A percentile compares a stretch with the other conserved stretches of the same genome.
Evolutionary conservation across 2,113 vertebrate genomes (phyloP).

Genomic region (Cavia aperea): DNA sequence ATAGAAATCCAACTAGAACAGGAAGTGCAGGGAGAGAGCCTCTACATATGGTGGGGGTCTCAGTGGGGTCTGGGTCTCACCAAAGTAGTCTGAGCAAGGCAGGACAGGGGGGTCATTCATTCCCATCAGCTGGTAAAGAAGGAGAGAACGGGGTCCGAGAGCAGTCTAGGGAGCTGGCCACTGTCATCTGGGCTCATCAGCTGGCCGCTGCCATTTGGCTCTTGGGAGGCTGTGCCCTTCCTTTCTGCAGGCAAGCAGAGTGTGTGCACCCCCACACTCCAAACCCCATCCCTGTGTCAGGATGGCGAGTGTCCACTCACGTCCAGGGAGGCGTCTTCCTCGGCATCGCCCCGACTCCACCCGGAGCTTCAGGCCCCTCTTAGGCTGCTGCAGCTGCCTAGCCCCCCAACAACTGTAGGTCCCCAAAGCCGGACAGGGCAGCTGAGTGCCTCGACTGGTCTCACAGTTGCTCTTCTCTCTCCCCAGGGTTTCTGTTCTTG

Average conservation of each 20-base stretch:
- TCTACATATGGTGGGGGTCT: too few species aligned
- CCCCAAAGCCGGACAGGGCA: neutral
- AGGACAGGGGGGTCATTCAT: neutral
- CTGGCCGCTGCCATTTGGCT: neutral
- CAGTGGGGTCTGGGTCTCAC: neutral
- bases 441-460: neutral
- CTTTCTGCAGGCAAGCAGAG: neutral
- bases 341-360: neutral
- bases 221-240: neutral
- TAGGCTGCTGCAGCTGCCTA: neutral
- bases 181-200: too few species aligned
- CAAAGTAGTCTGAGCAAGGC: neutral
- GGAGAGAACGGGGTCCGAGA: neutral
- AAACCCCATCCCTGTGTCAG: neutral
- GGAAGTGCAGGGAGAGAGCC: neutral
- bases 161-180: neutral
- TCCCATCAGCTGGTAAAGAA: accelerated
- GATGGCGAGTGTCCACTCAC: neutral
- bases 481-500: slow-evolving; percentile 94
- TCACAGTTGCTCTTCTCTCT: slow-evolving; percentile 38
- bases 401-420: neutral
- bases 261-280: neutral
- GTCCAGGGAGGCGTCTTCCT: neutral
- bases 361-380: neutral
- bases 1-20: too few species aligned